Evolutionary conservation across 2,888 invertebrate species (phyloP).

Genomic region (Parnassius glacialis): DNA sequence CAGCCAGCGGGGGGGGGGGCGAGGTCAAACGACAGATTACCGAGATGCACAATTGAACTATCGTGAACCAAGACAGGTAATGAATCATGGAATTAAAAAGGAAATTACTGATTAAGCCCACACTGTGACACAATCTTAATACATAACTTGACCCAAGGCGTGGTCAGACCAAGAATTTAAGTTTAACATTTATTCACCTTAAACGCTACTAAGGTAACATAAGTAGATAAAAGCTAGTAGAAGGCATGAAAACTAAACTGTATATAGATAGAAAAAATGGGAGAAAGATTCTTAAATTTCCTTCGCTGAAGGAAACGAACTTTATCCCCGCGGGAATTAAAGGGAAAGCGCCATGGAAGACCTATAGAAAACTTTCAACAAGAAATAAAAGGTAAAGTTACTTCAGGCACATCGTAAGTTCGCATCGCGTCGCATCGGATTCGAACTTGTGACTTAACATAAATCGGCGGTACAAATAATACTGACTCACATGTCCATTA

Average conservation of each 20-base stretch:
- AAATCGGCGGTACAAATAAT: slow-evolving; percentile 40
- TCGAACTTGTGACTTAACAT: slow-evolving; percentile 31
- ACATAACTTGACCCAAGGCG: slow-evolving; percentile 48
- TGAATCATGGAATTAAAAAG: slow-evolving; percentile 56
- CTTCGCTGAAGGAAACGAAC: slow-evolving; percentile 59
- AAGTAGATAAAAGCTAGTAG: background rate
- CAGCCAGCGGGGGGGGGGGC: slow-evolving; percentile 41
- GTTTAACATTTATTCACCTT: background rate
- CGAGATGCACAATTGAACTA: slow-evolving; percentile 47
- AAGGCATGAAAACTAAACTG: slow-evolving; percentile 3
- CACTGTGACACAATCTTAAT: slow-evolving; percentile 35
- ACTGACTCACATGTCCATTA: slow-evolving; percentile 45
- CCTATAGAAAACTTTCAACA: slow-evolving; percentile 31
- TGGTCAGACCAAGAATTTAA: slow-evolving; percentile 30
- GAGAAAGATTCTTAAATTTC: slow-evolving; percentile 54
- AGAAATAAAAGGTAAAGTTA: slow-evolving; percentile 35
- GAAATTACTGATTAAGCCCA: slow-evolving; percentile 53
- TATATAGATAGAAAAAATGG: slow-evolving; percentile 27
- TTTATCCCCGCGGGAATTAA: slow-evolving; percentile 35
- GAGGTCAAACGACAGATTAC: slow-evolving; percentile 54
- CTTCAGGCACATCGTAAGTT: slow-evolving; percentile 33
- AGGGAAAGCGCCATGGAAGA: slow-evolving; percentile 35
- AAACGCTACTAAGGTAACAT: slow-evolving; percentile 22
- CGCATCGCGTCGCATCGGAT: slow-evolving; percentile 27
- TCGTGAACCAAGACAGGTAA: slow-evolving; percentile 44